A percentile compares a stretch with the other conserved stretches of the same genome.
These are phyloP conservation scores for Sesia bembeciformis DNA, from an alignment of 2,888 invertebrate genomes.

Conservation along the genomic window DNA sequence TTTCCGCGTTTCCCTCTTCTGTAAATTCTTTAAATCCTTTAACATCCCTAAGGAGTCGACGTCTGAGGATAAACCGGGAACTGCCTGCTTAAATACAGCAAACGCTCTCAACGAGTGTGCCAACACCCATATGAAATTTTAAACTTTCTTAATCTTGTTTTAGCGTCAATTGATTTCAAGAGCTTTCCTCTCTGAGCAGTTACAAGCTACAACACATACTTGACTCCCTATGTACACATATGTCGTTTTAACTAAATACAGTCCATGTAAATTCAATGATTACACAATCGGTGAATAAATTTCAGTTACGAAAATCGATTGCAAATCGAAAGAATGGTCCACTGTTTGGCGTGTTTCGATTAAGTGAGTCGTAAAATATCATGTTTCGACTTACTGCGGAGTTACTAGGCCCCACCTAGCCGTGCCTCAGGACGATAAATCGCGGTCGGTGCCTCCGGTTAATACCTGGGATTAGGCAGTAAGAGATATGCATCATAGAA, in stretches of 20 bases:
- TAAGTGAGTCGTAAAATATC: slow-evolving; percentile 26
- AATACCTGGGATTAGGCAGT: slow-evolving; percentile 49
- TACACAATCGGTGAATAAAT: neutral
- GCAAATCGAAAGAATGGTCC: neutral
- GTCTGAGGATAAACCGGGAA: slow-evolving; percentile 39
- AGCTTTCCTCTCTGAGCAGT: slow-evolving; percentile 6
- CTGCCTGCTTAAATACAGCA: slow-evolving; percentile 48
- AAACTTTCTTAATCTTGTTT: slow-evolving; percentile 34
- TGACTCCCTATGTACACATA: neutral
- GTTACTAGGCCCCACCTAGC: slow-evolving; percentile 34
- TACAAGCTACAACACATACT: neutral
- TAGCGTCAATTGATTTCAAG: slow-evolving; percentile 19
- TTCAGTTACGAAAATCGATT: neutral
- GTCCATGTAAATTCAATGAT: neutral
- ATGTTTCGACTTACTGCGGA: slow-evolving; percentile 32
- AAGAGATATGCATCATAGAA: slow-evolving; percentile 41
- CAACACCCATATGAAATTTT: slow-evolving; percentile 42
- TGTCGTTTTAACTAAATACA: neutral
- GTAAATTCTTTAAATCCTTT: slow-evolving; percentile 37
- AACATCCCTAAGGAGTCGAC: slow-evolving; percentile 39
- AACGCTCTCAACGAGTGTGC: slow-evolving; percentile 36
- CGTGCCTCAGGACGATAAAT: slow-evolving; percentile 44
- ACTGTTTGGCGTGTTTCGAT: slow-evolving; percentile 10
- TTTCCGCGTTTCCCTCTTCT: slow-evolving; percentile 33
- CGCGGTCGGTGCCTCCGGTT: slow-evolving; percentile 42